Evolutionary conservation across 2,888 invertebrate species (phyloP).

Genomic region (Hydriomena furcata): DNA sequence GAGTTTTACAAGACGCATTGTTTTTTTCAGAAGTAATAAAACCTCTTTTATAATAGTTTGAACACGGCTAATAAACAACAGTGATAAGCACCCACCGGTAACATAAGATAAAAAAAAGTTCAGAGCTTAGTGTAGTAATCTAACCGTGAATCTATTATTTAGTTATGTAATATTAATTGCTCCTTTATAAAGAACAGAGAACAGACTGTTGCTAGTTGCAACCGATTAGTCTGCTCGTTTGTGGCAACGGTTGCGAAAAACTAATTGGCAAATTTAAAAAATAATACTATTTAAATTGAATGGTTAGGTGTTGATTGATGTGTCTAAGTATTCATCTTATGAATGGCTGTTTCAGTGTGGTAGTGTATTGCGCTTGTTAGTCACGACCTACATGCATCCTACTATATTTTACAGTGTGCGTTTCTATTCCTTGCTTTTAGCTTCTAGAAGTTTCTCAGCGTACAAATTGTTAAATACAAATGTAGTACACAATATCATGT

Average conservation of each 20-base stretch:
- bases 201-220: slow-evolving; percentile 62
- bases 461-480: too few relatives aligned
- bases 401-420: too few relatives aligned
- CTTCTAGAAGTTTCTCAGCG: too few relatives aligned
- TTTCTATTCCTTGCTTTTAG: too few relatives aligned
- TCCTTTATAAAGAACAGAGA: slow-evolving; percentile 59
- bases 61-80: too few relatives aligned
- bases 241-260: slow-evolving; percentile 66
- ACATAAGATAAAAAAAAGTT: background rate
- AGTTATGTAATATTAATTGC: slow-evolving; percentile 77
- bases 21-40: too few relatives aligned
- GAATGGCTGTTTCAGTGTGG: slow-evolving; percentile 18
- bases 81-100: background rate
- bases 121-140: slow-evolving; percentile 51
- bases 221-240: slow-evolving; percentile 64
- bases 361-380: slow-evolving; percentile 10
- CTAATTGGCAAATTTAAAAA: slow-evolving; percentile 57
- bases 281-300: slow-evolving; percentile 39
- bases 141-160: slow-evolving; percentile 66
- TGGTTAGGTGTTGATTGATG: slow-evolving; percentile 48
- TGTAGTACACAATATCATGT: too few relatives aligned
- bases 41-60: too few relatives aligned
- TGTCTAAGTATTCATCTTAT: slow-evolving; percentile 7
- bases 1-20: too few relatives aligned
- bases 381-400: slow-evolving; percentile 3